phyloP scores from a whole-genome alignment of 2,797 vertebrate genomes.

The Crypturellus tataupa region DNA sequence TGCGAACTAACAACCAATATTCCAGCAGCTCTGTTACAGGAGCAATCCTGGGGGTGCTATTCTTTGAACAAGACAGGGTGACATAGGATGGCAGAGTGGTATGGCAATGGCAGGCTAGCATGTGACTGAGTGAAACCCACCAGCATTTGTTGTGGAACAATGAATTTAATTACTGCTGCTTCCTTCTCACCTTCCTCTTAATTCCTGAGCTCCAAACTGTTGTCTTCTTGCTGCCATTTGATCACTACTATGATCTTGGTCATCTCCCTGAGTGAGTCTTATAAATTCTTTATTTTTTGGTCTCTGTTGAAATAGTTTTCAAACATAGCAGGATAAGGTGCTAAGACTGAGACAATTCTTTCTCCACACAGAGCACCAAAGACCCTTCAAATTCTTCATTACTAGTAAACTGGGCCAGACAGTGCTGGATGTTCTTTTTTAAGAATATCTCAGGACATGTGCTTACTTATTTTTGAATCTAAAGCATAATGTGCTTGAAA shows the following conservation, averaged over 20 bases:
- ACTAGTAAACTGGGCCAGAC: neutral
- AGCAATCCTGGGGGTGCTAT: neutral
- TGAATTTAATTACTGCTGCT: neutral
- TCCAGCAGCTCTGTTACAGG: neutral
- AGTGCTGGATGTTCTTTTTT: accelerated
- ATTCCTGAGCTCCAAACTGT: neutral
- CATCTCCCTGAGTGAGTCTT: neutral
- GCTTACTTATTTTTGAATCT: neutral
- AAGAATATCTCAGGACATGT: neutral
- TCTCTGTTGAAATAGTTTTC: neutral
- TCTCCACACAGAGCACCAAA: neutral
- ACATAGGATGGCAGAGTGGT: accelerated
- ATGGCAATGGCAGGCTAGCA: neutral
- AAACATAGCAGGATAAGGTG: neutral
- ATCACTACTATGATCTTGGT: neutral
- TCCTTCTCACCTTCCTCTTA: neutral
- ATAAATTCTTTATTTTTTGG: neutral
- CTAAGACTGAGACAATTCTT: neutral
- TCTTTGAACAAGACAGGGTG: accelerated
- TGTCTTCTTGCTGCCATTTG: neutral
- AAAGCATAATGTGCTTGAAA: neutral
- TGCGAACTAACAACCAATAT: neutral
- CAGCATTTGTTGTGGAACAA: neutral
- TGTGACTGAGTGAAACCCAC: accelerated
- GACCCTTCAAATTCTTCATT: neutral